These are phyloP conservation scores for Pristionchus mayeri DNA, from an alignment of 2,888 invertebrate species.

Conservation along the genomic window DNA sequence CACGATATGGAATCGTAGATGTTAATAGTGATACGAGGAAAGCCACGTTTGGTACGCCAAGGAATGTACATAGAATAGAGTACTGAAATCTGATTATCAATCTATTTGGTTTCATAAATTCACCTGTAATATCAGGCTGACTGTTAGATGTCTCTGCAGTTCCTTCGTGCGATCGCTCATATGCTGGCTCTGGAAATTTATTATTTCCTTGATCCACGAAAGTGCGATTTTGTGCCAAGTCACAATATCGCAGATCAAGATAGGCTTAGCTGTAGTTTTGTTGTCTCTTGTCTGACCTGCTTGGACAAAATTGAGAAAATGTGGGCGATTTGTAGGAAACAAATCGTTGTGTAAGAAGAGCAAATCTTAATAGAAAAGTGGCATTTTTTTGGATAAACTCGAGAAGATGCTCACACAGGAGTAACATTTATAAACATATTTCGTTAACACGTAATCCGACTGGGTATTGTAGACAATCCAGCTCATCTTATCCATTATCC, in stretches of 20 bases:
- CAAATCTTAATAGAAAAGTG: neutral
- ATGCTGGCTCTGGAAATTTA: neutral
- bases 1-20: too few species aligned
- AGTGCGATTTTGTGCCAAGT: neutral
- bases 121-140: neutral
- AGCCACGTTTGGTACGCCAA: too few species aligned
- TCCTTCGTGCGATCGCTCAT: too few species aligned
- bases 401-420: neutral
- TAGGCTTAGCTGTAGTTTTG: neutral
- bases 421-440: neutral
- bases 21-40: too few species aligned
- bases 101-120: too few species aligned
- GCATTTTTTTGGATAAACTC: neutral
- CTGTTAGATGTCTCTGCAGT: neutral
- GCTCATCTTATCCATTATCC: neutral
- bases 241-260: neutral
- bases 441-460: neutral
- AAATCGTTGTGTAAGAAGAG: neutral
- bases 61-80: too few species aligned
- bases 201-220: too few species aligned
- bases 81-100: too few species aligned
- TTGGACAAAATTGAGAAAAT: neutral
- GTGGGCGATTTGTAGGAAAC: neutral
- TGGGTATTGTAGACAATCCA: neutral
- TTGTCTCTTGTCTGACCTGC: too few species aligned